phyloP scores from a whole-genome alignment of 1,140 invertebrate species.

The Sycophaga agraensis region DNA sequence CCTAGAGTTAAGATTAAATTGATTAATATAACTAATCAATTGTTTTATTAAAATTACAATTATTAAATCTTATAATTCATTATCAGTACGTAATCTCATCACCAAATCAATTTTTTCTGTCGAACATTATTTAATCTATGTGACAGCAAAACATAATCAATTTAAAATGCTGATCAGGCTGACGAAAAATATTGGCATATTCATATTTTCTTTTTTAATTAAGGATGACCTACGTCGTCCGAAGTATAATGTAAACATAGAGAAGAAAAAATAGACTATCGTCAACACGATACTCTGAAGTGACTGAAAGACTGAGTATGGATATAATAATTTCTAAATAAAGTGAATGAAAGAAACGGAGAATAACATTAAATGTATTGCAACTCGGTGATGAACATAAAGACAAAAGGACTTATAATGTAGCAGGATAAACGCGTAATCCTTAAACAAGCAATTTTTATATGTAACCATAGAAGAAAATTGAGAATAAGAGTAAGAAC shows the following conservation, averaged over 20 bases:
- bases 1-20: neutral
- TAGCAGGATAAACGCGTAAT: slow-evolving; percentile 12
- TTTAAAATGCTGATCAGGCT: slow-evolving; percentile 1
- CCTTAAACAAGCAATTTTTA: slow-evolving; percentile 24
- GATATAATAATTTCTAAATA: slow-evolving; percentile 24
- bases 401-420: neutral
- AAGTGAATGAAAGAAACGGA: slow-evolving; percentile 15
- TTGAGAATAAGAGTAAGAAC: neutral
- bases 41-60: slow-evolving; percentile 27
- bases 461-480: slow-evolving; percentile 10
- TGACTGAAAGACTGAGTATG: slow-evolving; percentile 32
- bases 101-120: slow-evolving; percentile 10
- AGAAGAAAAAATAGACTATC: slow-evolving; percentile 19
- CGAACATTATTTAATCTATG: no score
- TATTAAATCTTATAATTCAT: slow-evolving; percentile 23
- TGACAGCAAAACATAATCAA: neutral
- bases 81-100: neutral
- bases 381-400: neutral
- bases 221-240: neutral
- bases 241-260: slow-evolving; percentile 1
- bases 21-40: slow-evolving; percentile 1
- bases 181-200: slow-evolving; percentile 8
- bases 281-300: slow-evolving; percentile 14
- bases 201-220: slow-evolving; percentile 19
- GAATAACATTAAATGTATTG: neutral